These are phyloP conservation scores for Amia ocellicauda DNA, from an alignment of 2,113 vertebrate species.

Conservation along the genomic window DNA sequence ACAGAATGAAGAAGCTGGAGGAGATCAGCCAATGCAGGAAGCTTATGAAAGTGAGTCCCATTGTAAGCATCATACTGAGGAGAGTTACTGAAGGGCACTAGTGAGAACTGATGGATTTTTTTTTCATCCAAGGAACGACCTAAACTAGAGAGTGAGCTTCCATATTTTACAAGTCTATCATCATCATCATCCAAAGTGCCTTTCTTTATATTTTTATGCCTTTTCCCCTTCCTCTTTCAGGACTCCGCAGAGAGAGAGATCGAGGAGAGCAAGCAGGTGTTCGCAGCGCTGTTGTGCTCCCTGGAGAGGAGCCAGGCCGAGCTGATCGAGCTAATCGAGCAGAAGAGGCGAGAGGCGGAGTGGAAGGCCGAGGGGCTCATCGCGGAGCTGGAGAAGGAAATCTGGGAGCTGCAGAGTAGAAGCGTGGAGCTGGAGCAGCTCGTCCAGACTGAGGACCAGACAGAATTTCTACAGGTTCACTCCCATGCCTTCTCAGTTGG, in stretches of 20 bases:
- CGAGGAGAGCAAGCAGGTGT: slow-evolving; percentile 61
- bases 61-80: no score
- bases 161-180: no score
- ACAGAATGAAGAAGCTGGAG: no score
- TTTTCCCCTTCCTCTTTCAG: slow-evolving; percentile 38
- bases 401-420: slow-evolving; percentile 50
- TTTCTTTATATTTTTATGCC: no score
- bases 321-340: slow-evolving; percentile 52
- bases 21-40: no score
- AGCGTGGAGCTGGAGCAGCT: slow-evolving; percentile 21
- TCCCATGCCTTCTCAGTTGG: background rate
- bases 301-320: slow-evolving; percentile 63
- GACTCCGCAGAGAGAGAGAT: slow-evolving; percentile 61
- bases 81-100: no score
- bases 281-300: slow-evolving; percentile 51
- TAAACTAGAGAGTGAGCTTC: no score
- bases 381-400: slow-evolving; percentile 55
- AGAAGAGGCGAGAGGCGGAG: slow-evolving; percentile 54
- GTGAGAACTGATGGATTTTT: no score
- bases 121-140: no score
- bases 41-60: no score
- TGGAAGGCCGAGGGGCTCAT: slow-evolving; percentile 47
- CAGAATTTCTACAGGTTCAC: slow-evolving; percentile 35
- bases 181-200: no score
- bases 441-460: slow-evolving; percentile 22